These are phyloP conservation scores for Drosophila fungiperda DNA, from an alignment of 2,888 invertebrate genomes.

Conservation along the genomic window DNA sequence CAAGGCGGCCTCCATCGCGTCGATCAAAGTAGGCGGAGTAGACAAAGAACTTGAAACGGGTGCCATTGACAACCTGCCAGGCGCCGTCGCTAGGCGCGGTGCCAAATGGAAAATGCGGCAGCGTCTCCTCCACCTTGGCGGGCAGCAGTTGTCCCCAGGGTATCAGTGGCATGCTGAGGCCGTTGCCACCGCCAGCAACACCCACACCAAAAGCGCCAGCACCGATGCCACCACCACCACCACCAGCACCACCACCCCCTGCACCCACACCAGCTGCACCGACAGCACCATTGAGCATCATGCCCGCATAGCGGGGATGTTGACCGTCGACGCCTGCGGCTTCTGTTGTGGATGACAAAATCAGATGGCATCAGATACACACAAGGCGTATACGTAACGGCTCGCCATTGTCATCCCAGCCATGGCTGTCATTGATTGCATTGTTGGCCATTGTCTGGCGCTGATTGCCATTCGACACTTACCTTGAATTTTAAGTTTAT, in stretches of 20 bases:
- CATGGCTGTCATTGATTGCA: constrained; percentile 40
- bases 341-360: constrained; percentile 63
- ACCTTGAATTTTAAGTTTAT: constrained; percentile 85
- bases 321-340: constrained; percentile 80
- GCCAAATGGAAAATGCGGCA: constrained; percentile 88
- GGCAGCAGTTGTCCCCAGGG: constrained; percentile 85
- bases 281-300: constrained; percentile 71
- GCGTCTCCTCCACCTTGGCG: constrained; percentile 85
- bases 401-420: constrained; percentile 44
- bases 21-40: constrained; percentile 96
- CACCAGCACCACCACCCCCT: constrained; percentile 4
- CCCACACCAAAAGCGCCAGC: constrained; percentile 64
- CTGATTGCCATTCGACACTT: constrained; percentile 66
- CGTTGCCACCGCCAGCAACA: constrained; percentile 48
- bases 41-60: constrained; percentile 93
- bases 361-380: constrained; percentile 36
- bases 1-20: constrained; percentile 87
- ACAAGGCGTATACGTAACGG: constrained; percentile 53
- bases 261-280: constrained; percentile 48
- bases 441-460: constrained; percentile 52
- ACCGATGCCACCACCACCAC: constrained; percentile 43
- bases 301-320: constrained; percentile 78
- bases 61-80: constrained; percentile 88
- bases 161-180: constrained; percentile 80
- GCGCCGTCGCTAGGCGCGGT: constrained; percentile 90